Evolutionary conservation across 2,888 invertebrate genomes (phyloP).

Genomic region (Aspidiotus rigidus): DNA sequence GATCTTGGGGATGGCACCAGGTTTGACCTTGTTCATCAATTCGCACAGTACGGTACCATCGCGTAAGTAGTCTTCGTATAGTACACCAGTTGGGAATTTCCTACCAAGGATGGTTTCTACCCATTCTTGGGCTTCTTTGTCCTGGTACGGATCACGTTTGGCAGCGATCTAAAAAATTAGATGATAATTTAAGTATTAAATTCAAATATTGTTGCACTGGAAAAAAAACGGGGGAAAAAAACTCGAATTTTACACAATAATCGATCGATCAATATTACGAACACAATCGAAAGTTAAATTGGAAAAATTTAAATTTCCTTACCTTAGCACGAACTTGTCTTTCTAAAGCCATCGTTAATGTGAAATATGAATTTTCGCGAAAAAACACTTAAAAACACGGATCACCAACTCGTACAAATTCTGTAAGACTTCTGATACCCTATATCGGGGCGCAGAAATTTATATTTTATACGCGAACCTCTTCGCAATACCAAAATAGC

Average conservation of each 20-base stretch:
- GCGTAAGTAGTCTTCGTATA: conserved; percentile 79
- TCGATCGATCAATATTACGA: too few relatives aligned
- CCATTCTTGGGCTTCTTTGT: conserved; percentile 85
- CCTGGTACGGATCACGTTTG: conserved; percentile 72
- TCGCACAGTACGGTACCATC: conserved; percentile 90
- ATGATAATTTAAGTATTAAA: conserved; percentile 11
- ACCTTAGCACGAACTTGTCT: conserved; percentile 86
- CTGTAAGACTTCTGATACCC: conserved; percentile 16
- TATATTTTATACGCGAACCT: conserved; percentile 22
- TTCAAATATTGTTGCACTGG: neutral
- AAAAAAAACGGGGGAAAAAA: neutral
- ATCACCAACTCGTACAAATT: conserved; percentile 16
- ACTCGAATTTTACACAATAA: too few relatives aligned
- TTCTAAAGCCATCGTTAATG: conserved; percentile 69
- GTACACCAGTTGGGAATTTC: conserved; percentile 71
- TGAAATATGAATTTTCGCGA: conserved; percentile 8
- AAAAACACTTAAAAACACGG: neutral
- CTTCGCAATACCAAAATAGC: conserved; percentile 24
- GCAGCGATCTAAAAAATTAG: conserved; percentile 60
- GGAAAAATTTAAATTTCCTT: conserved; percentile 41
- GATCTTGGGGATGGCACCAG: conserved; percentile 80
- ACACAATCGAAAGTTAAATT: neutral
- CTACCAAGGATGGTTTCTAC: conserved; percentile 77
- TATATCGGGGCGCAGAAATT: conserved; percentile 20
- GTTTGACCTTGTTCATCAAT: conserved; percentile 85